Evolutionary conservation across 2,113 vertebrate species (phyloP), one percentile per base, ranked within the genome.

Genomic region (Irena cyanogastra): DNA sequence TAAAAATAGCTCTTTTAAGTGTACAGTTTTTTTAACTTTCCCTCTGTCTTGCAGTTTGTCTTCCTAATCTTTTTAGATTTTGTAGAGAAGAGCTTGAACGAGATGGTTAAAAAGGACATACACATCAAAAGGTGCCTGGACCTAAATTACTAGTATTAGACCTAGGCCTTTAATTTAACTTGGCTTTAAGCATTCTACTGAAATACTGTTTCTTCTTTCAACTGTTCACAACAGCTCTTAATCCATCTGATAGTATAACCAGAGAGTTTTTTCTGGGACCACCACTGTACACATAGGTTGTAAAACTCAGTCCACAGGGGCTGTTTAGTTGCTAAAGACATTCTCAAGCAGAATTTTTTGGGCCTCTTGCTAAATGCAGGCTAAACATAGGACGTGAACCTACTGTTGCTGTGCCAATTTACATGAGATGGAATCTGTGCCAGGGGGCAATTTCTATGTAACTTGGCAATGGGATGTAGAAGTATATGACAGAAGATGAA

Each of bases 241-340:
- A 21, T 65, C 20, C 9, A 20, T 64, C 13, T 47, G 8, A 16
- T 16, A 35, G 6, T 14, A 2, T 0, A 75, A 47, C 22, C 22
- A 19, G 14, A 56, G 30, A 35, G 18, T 44, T 87, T 68, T 42
- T n/a, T 6, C 27, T 54, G 33, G 33, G 30, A 45, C n/a, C 13
- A 8, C 33, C 28, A 33, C 21, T 72, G 42, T 16, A 24, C 1
- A 1, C 2, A 0, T 35, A 11, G 13, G 17, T 39, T 74, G 37
- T 44, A 68, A 63, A 80, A 64, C 27, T 33, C 44, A 35, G 10
- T 41, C 26, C 12, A 24, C 24, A 53, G 31, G 20, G 33, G 17
- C 41, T 91, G 23, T 47, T 71, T 10, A 52, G 15, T 60, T 89
- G 28, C 27, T 60, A 26, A 60, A 54, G 69, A 47, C 11, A 24